phyloP scores from a whole-genome alignment of 2,888 invertebrate genomes.

The Diplolepis rosae region DNA sequence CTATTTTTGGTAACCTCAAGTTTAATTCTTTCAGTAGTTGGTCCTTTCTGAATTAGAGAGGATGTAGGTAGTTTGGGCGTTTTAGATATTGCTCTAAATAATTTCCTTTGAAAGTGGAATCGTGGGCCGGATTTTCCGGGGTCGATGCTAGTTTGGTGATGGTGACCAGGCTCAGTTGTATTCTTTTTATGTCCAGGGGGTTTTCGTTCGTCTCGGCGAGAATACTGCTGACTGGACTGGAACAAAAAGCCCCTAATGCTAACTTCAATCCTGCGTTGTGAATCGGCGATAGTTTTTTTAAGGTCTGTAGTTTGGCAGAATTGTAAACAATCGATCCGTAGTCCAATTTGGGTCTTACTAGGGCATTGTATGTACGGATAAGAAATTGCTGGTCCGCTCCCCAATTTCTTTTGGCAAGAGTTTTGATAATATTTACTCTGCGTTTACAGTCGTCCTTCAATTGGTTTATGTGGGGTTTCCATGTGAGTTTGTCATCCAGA shows the following conservation, averaged over 20 bases:
- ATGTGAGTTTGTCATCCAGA: conserved; percentile 46
- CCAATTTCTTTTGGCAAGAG: conserved; percentile 37
- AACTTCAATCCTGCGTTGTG: conserved; percentile 9
- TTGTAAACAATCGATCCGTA: conserved; percentile 49
- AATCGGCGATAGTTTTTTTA: not conserved
- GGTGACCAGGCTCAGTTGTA: no score
- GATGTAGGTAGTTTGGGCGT: no score
- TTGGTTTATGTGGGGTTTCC: conserved; percentile 42
- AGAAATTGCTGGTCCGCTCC: conserved; percentile 35
- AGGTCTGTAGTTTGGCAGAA: conserved; percentile 36
- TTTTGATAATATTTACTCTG: conserved; percentile 43
- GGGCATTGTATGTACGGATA: conserved; percentile 37
- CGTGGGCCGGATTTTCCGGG: no score
- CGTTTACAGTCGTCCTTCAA: conserved; percentile 36
- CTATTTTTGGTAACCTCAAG: no score
- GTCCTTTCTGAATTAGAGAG: no score
- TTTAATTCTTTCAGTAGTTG: no score
- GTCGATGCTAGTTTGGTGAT: no score
- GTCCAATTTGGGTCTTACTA: conserved; percentile 40
- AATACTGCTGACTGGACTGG: not conserved
- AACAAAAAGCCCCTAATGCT: not conserved
- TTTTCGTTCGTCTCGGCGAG: not conserved
- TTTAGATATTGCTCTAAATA: no score
- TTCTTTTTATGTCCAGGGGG: not conserved
- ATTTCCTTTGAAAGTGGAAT: no score